phyloP scores from a whole-genome alignment of 2,888 invertebrate species.

The Cephus nigrinus region DNA sequence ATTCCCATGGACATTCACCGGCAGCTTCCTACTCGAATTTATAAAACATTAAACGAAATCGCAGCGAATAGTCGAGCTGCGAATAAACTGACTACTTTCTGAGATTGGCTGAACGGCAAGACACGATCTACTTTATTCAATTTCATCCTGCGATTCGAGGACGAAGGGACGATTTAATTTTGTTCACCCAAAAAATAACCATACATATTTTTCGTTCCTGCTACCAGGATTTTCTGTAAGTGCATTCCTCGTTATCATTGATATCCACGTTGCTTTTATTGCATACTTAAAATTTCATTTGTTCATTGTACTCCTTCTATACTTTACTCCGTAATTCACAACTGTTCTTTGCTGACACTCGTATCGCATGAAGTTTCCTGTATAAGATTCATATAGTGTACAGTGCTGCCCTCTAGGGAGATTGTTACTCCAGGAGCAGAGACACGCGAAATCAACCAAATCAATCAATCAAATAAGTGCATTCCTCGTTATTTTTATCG shows the following conservation, averaged over 20 bases:
- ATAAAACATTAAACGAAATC: constrained; percentile 51
- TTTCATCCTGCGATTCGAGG: constrained; percentile 45
- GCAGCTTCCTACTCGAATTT: constrained; percentile 29
- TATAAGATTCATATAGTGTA: neutral
- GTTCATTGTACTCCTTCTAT: neutral
- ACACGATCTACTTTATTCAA: constrained; percentile 51
- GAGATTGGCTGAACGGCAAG: constrained; percentile 42
- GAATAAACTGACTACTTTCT: constrained; percentile 39
- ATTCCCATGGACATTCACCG: constrained; percentile 11
- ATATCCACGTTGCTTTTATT: neutral
- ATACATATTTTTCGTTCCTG: neutral
- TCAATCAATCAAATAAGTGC: neutral
- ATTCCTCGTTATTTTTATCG: neutral
- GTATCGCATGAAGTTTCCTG: neutral
- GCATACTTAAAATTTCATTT: neutral
- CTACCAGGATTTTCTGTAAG: neutral
- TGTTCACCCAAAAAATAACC: neutral
- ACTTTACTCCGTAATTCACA: neutral
- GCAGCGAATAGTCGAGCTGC: constrained; percentile 9
- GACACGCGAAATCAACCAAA: neutral
- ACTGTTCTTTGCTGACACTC: neutral
- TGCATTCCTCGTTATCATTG: neutral
- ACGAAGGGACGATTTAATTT: neutral
- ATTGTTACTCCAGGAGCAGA: neutral
- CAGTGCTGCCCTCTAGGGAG: neutral